Base-by-base conservation (phyloP, 1,140 invertebrate genomes). In the Caenorhabditis briggsae region DNA sequence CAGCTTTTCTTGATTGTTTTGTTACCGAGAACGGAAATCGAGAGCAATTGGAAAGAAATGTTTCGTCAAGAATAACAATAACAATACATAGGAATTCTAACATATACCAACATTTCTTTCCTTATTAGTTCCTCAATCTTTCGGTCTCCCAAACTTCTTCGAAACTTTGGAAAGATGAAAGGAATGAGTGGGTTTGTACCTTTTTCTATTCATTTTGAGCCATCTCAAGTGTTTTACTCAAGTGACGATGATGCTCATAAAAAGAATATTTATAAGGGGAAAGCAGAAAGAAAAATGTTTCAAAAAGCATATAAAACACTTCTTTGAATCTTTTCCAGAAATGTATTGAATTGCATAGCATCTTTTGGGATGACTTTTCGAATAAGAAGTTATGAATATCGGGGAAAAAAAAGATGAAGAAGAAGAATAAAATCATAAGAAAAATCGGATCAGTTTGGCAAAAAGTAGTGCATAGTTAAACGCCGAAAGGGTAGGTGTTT, bases 151-250 rank as follows among this genome's bases (percentile, higher is more conserved):
- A 58, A 58, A 33, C 33, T 33, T 33, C 18, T 58, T n/a, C 14
- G 12, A 58, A 58, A 58, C 56, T 16, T 18, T 18, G n/a, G 14
- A 58, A 2, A 58, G n/a, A n/a, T 7, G n/a, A n/a, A n/a, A 58
- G n/a, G 1, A n/a, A n/a, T 1, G n/a, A 58, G 56, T 33, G 33
- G 33, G 33, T 33, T 33, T 33, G 33, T 33, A 33, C 7, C 7
- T 14, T 58, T 7, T n/a, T 7, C 11, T 41, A 59, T 46, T 70
- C 64, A 43, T 70, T 70, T 70, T 46, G 41, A 70, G 41, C 33
- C 8, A 46, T 70, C 64, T 70, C 41, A 70, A 70, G 64, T 70
- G 64, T 46, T 70, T 43, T 46, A 41, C 41, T 70, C n/a, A 70
- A 70, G 64, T 70, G 41, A 46, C 18, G 64, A 70, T 33, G 33